Evolutionary conservation across 2,113 vertebrate species (phyloP).

Genomic region (Notarius quadriscutis): DNA sequence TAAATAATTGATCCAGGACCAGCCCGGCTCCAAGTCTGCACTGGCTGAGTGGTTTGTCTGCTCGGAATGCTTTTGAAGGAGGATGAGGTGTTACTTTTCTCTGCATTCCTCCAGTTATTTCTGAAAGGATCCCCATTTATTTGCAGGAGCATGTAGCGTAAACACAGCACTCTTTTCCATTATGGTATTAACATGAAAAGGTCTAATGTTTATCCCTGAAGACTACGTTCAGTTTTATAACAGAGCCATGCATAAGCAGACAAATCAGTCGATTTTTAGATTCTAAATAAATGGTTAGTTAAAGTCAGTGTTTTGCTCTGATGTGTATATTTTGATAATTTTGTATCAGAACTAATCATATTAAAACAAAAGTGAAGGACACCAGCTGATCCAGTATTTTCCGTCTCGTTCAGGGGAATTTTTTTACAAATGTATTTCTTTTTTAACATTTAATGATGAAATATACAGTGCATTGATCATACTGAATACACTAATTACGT

Average conservation of each 20-base stretch:
- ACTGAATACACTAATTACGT: not conserved
- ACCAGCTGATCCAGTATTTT: constrained; percentile 26
- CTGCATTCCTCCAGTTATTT: not conserved
- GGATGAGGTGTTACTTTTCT: constrained; percentile 44
- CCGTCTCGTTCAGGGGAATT: not conserved
- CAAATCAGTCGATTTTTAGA: constrained; percentile 18
- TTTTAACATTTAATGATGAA: not conserved
- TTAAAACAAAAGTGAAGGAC: not conserved
- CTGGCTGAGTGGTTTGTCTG: constrained; percentile 56
- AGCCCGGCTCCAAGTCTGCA: constrained; percentile 57
- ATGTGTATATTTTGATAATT: not conserved
- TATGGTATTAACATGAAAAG: constrained; percentile 34
- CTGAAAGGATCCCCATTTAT: constrained; percentile 21
- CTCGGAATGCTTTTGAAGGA: constrained; percentile 41
- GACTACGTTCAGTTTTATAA: constrained; percentile 9
- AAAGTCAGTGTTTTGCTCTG: constrained; percentile 19
- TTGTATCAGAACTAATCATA: constrained; percentile 9
- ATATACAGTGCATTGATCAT: not conserved
- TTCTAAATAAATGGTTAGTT: constrained; percentile 22
- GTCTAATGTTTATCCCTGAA: constrained; percentile 18
- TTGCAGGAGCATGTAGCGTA: constrained; percentile 24
- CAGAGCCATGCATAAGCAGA: not conserved
- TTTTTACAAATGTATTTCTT: not conserved
- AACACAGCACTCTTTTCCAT: constrained; percentile 22
- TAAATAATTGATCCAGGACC: constrained; percentile 72